Conservation (phyloP, 2,797 vertebrate genomes). For the Myripristis murdjan region DNA sequence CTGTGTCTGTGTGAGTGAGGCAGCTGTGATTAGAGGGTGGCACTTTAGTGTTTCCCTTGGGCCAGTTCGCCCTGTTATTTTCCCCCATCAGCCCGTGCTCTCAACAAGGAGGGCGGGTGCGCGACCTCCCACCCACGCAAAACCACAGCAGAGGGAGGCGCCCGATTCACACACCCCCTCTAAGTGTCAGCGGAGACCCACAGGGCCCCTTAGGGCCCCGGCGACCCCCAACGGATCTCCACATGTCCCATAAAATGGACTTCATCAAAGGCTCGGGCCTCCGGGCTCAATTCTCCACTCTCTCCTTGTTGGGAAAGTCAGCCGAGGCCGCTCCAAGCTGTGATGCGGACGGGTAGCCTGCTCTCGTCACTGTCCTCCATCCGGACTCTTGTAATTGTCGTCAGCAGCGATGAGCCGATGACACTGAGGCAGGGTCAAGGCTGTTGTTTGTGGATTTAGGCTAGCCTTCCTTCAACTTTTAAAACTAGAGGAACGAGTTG, state of each 20-base stretch:
- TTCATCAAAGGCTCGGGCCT: neutral
- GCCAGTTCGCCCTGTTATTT: constrained; percentile 77
- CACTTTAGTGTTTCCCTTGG: constrained; percentile 43
- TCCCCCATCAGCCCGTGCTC: constrained; percentile 59
- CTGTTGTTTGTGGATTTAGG: constrained; percentile 29
- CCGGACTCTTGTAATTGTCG: constrained; percentile 41
- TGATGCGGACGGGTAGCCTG: constrained; percentile 30
- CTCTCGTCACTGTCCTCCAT: constrained; percentile 20
- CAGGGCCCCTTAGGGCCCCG: constrained; percentile 1
- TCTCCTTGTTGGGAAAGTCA: neutral
- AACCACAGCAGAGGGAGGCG: constrained; percentile 67
- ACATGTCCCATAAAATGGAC: constrained; percentile 36
- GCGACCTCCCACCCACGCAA: constrained; percentile 72
- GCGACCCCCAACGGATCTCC: constrained; percentile 21
- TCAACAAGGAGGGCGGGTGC: constrained; percentile 73
- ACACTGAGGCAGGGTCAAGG: constrained; percentile 18
- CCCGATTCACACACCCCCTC: constrained; percentile 42
- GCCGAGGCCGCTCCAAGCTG: constrained; percentile 10
- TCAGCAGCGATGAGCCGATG: constrained; percentile 29
- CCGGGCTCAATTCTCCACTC: constrained; percentile 5
- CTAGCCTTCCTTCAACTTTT: constrained; percentile 34
- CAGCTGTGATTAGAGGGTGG: constrained; percentile 79
- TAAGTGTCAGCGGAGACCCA: constrained; percentile 37
- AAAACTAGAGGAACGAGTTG: constrained; percentile 25
- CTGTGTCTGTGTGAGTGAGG: constrained; percentile 53